Evolutionary conservation across 2,113 vertebrate species (phyloP), one percentile per base, ranked within the genome.

Genomic region (Pristiophorus japonicus): DNA sequence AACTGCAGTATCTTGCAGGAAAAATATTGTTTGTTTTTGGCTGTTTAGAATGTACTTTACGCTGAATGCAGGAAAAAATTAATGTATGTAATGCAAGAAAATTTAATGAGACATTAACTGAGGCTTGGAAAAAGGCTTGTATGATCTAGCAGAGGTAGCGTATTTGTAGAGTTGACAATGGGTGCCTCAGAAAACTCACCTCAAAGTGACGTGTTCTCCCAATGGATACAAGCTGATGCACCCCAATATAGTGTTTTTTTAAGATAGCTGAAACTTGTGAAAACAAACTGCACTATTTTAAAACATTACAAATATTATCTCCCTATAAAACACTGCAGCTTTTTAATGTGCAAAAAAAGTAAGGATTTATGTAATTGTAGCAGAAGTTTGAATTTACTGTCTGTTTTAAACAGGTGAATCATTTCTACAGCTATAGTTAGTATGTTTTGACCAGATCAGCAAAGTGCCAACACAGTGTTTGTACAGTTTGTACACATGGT

Each of bases 391-490:
- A 55, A 55, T 30, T 51, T 51, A 90, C 51, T 47, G 51, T 59
- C 51, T 24, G 87, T 51, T 51, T 51, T 51, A 51, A 51, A 51
- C 51, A 51, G 51, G 51, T 51, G 51, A 51, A 51, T 51, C 51
- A 51, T 51, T 51, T 51, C 67, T 94, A 24, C 38, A 27, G 92
- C 92, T 94, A 92, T 34, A 94, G 42, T 94, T 94, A 34, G 66
- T 94, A 93, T 93, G 66, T 94, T 94, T 70, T 70, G 45, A 70
- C 65, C 5, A 70, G 65, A 94, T 70, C 66, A 94, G 93, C 65
- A 93, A 93, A 93, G 91, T 93, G 63, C 91, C n/a, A 66, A 42
- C 84, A 87, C 85, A 63, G 22, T 34, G 62, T 94, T 94, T 94
- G 45, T 94, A 94, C 66, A 70, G 62, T 94, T 94, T 94, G 45